phyloP scores from a whole-genome alignment of 2,888 invertebrate genomes.

The Lasius platythorax region DNA sequence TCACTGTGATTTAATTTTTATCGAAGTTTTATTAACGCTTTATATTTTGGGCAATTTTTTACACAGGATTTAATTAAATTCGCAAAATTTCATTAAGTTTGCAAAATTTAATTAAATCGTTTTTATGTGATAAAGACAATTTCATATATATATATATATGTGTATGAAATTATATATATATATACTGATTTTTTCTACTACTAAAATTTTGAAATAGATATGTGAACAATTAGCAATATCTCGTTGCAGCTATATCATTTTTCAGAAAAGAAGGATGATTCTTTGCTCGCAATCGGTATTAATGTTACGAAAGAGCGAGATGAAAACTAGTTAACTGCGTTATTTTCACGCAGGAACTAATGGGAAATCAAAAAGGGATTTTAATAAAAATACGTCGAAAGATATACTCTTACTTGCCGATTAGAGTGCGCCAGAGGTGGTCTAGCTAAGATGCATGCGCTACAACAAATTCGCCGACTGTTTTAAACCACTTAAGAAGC shows the following conservation, averaged over 20 bases:
- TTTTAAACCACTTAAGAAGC: constrained; percentile 74
- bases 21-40: not conserved
- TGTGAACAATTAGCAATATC: not conserved
- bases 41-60: not conserved
- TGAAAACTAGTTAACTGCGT: not conserved
- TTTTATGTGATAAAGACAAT: not conserved
- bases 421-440: constrained; percentile 73
- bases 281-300: not conserved
- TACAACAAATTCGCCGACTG: constrained; percentile 80
- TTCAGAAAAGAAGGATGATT: not conserved
- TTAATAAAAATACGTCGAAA: constrained; percentile 57
- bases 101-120: not conserved
- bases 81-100: not conserved
- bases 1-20: not conserved
- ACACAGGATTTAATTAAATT: constrained; percentile 3
- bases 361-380: not conserved
- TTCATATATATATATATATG: not conserved
- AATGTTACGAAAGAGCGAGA: constrained; percentile 4
- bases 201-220: not conserved
- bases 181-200: not conserved
- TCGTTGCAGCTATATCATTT: constrained; percentile 26
- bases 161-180: not conserved
- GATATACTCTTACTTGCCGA: constrained; percentile 71
- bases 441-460: constrained; percentile 82
- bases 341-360: not conserved